These are phyloP conservation scores for Caranx ignobilis DNA, from an alignment of 2,113 vertebrate genomes.

Conservation along the genomic window DNA sequence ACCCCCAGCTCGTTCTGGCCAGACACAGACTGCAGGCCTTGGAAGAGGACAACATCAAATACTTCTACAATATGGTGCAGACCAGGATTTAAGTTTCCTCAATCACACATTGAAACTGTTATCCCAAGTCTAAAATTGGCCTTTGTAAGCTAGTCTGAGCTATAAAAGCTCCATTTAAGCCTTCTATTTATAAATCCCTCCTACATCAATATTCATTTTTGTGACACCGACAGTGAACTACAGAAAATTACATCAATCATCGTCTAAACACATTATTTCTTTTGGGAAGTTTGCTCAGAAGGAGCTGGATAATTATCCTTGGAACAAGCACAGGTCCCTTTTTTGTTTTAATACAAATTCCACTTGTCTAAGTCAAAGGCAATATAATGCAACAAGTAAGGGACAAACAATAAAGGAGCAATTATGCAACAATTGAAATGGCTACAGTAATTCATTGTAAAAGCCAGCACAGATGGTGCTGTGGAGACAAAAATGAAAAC, in stretches of 20 bases:
- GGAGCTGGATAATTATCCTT: constrained; percentile 35
- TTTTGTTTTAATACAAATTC: constrained; percentile 49
- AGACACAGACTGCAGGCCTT: constrained; percentile 62
- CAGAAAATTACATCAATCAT: constrained; percentile 63
- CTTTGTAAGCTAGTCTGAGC: constrained; percentile 44
- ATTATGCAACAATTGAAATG: constrained; percentile 45
- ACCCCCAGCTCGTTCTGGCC: constrained; percentile 57
- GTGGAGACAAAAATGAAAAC: constrained; percentile 17
- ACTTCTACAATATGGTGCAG: constrained; percentile 29
- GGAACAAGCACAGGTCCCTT: constrained; percentile 17
- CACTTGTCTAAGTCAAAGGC: constrained; percentile 32
- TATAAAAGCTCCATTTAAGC: constrained; percentile 51
- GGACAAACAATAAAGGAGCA: constrained; percentile 33
- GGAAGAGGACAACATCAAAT: constrained; percentile 55
- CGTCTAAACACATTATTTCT: constrained; percentile 42
- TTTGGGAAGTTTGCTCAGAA: constrained; percentile 45
- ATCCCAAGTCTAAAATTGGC: constrained; percentile 50
- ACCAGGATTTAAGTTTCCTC: constrained; percentile 48
- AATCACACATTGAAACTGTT: constrained; percentile 61
- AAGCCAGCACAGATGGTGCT: constrained; percentile 16
- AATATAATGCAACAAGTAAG: constrained; percentile 20
- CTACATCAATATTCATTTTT: constrained; percentile 55
- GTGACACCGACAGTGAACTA: constrained; percentile 47
- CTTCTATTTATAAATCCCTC: constrained; percentile 56
- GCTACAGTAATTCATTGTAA: constrained; percentile 41